These are phyloP conservation scores for Chelon auratus DNA, from an alignment of 2,797 vertebrate genomes.

Conservation along the genomic window DNA sequence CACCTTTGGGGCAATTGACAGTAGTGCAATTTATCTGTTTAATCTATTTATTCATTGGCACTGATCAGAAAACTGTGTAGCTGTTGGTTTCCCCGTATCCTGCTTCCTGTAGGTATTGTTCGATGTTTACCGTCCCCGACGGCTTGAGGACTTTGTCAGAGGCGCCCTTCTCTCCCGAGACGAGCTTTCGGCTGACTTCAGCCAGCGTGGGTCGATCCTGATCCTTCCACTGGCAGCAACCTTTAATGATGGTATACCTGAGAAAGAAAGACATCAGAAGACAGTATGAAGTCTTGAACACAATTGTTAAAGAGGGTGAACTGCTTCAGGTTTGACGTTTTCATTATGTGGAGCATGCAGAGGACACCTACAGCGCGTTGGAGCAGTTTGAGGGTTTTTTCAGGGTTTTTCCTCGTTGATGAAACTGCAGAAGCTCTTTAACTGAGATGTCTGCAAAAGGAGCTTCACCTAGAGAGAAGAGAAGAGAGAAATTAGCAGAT, in stretches of 20 bases:
- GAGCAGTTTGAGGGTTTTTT: constrained; percentile 90
- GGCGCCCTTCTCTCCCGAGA: constrained; percentile 83
- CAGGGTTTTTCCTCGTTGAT: constrained; percentile 90
- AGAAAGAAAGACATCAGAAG: neutral
- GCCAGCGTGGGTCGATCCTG: constrained; percentile 81
- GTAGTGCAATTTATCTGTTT: constrained; percentile 35
- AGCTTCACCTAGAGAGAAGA: constrained; percentile 87
- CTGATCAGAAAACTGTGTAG: constrained; percentile 90
- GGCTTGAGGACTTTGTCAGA: constrained; percentile 88
- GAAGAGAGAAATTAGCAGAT: neutral
- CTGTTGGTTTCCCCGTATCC: constrained; percentile 85
- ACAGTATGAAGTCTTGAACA: neutral
- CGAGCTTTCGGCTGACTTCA: constrained; percentile 83
- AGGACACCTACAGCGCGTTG: constrained; percentile 85
- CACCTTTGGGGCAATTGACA: constrained; percentile 10
- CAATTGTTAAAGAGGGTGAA: neutral
- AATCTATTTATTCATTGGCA: too few relatives aligned
- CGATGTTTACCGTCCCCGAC: constrained; percentile 85
- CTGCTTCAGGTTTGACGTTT: neutral
- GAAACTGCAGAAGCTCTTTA: constrained; percentile 88
- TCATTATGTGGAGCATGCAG: neutral
- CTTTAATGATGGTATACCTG: constrained; percentile 90
- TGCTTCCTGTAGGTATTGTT: constrained; percentile 88
- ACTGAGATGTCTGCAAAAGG: constrained; percentile 91
- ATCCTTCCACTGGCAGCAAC: constrained; percentile 91